Conservation (phyloP, 2,888 invertebrate species). For the Scrobipalpa atriplicella region DNA sequence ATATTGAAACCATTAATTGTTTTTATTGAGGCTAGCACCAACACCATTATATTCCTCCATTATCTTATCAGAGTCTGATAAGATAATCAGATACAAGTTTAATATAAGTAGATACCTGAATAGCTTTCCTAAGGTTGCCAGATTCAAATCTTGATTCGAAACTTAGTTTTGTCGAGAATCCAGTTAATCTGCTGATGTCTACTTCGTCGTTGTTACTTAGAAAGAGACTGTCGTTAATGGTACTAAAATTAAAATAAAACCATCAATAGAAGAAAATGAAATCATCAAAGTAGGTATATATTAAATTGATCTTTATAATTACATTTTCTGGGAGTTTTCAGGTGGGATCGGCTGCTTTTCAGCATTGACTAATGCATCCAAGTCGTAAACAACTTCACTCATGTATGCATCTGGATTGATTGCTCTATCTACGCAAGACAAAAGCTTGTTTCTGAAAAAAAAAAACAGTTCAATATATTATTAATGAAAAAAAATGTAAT, state of each 20-base stretch:
- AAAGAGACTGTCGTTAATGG: slow-evolving; percentile 59
- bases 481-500: no score
- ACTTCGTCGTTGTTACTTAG: slow-evolving; percentile 79
- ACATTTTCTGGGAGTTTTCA: slow-evolving; percentile 59
- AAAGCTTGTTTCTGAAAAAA: slow-evolving; percentile 76
- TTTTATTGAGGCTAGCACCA: no score
- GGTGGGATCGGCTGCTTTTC: slow-evolving; percentile 42
- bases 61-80: no score
- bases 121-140: slow-evolving; percentile 91
- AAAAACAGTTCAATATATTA: no score
- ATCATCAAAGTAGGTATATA: neutral
- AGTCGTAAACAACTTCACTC: slow-evolving; percentile 87
- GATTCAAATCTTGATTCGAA: slow-evolving; percentile 95
- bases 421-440: slow-evolving; percentile 86
- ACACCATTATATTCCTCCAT: neutral
- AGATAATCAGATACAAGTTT: no score
- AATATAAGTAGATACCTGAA: slow-evolving; percentile 85
- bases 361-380: slow-evolving; percentile 77
- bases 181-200: slow-evolving; percentile 69
- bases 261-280: neutral
- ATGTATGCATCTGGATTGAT: slow-evolving; percentile 83
- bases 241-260: slow-evolving; percentile 40
- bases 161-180: slow-evolving; percentile 74
- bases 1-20: no score
- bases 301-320: slow-evolving; percentile 23